Conservation (phyloP, 1,140 invertebrate species). For the Pantala flavescens region DNA sequence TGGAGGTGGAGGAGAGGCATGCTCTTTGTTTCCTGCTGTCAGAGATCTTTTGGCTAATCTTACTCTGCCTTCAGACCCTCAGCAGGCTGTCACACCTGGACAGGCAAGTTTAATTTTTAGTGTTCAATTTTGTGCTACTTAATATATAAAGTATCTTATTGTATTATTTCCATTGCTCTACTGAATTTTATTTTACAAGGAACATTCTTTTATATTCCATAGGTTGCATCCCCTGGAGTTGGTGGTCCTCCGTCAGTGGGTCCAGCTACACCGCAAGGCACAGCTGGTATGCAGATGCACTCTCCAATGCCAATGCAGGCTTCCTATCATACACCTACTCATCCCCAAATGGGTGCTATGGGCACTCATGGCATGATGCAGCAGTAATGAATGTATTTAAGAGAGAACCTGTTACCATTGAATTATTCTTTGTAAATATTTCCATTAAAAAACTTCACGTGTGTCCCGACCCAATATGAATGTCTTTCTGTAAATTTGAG, state of each 20-base stretch:
- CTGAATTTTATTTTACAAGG: too few species aligned
- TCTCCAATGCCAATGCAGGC: not conserved
- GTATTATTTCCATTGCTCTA: too few species aligned
- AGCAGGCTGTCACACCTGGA: conserved; percentile 25
- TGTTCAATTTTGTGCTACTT: too few species aligned
- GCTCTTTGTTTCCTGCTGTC: conserved; percentile 78
- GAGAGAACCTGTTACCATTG: not conserved
- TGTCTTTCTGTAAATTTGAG: too few species aligned
- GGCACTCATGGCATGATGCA: conserved; percentile 3
- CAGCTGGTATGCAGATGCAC: not conserved
- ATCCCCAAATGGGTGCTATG: not conserved
- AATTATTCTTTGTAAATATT: too few species aligned
- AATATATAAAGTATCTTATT: too few species aligned
- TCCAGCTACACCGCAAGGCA: not conserved
- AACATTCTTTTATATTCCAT: not conserved
- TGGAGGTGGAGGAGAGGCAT: conserved; percentile 54
- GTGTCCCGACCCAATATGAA: too few species aligned
- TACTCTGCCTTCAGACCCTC: conserved; percentile 55
- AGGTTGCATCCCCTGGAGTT: not conserved
- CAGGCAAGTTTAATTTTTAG: not conserved
- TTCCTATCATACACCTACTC: not conserved
- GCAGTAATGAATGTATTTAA: not conserved
- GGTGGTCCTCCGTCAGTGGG: not conserved
- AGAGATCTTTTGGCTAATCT: conserved; percentile 74
- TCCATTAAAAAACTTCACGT: too few species aligned